Percentiles rank a stretch among this genome's conserved stretches.
These are phyloP conservation scores for Phyllotreta cruciferae DNA, from an alignment of 2,888 invertebrate species.

Conservation along the genomic window DNA sequence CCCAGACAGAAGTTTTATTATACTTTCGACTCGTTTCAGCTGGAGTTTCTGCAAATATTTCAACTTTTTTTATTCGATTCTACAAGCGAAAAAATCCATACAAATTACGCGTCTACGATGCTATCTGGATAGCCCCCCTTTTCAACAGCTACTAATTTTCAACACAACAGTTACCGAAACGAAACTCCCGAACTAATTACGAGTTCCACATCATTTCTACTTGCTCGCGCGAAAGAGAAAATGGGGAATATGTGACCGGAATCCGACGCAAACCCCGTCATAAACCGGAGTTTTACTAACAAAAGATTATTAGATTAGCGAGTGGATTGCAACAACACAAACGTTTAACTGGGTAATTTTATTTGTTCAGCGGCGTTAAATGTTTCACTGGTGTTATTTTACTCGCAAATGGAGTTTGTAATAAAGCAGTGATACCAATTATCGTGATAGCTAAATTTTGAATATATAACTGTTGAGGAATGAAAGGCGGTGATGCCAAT, in stretches of 20 bases:
- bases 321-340: too few species aligned
- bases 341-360: too few species aligned
- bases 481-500: too few species aligned
- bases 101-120: background rate
- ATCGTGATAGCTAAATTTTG: too few species aligned
- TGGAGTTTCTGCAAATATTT: background rate
- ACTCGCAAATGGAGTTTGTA: too few species aligned
- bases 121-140: background rate
- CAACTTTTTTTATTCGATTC: background rate
- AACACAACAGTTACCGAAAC: background rate
- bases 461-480: too few species aligned
- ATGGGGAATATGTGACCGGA: constrained; percentile 1
- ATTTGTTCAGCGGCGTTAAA: too few species aligned
- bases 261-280: background rate
- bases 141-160: background rate
- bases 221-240: background rate
- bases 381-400: too few species aligned
- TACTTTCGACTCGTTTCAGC: background rate
- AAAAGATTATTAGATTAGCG: constrained; percentile 1
- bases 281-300: too few species aligned
- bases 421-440: too few species aligned
- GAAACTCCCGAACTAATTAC: background rate
- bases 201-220: constrained; percentile 5
- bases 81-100: background rate
- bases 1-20: too few species aligned